These are phyloP conservation scores for Porites cylindrica DNA, from an alignment of 92 coral and sea anemone species.

Conservation along the genomic window DNA sequence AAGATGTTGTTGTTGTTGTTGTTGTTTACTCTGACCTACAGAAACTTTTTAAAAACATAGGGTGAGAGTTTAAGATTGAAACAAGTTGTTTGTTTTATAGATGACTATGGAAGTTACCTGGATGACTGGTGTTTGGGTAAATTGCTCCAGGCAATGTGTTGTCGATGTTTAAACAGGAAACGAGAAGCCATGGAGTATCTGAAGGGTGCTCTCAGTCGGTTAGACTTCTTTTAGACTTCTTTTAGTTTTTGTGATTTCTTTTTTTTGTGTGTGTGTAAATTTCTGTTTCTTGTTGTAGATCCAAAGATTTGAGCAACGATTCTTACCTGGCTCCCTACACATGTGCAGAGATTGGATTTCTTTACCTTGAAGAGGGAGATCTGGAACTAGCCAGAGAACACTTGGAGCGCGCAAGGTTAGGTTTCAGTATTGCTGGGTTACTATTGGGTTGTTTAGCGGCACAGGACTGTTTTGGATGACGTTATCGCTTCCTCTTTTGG, in stretches of 20 bases:
- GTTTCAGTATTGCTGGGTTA: neutral
- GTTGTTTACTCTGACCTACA: too few species aligned
- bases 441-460: too few species aligned
- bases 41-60: too few species aligned
- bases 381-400: conserved; percentile 77
- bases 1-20: too few species aligned
- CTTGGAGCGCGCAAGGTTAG: conserved; percentile 81
- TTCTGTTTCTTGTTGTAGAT: conserved; percentile 36
- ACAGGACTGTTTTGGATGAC: too few species aligned
- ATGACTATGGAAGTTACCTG: conserved; percentile 51
- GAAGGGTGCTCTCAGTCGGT: conserved; percentile 71
- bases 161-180: conserved; percentile 73
- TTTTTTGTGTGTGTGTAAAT: neutral
- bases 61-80: too few species aligned
- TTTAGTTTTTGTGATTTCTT: neutral
- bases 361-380: conserved; percentile 82
- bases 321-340: conserved; percentile 85
- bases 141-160: conserved; percentile 91
- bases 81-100: neutral
- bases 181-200: conserved; percentile 77
- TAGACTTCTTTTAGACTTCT: conserved; percentile 21
- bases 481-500: too few species aligned
- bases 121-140: conserved; percentile 95
- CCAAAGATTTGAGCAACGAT: conserved; percentile 71
- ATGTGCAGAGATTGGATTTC: conserved; percentile 95